Conservation (phyloP, 2,888 invertebrate genomes). For the Lasiommata megera region DNA sequence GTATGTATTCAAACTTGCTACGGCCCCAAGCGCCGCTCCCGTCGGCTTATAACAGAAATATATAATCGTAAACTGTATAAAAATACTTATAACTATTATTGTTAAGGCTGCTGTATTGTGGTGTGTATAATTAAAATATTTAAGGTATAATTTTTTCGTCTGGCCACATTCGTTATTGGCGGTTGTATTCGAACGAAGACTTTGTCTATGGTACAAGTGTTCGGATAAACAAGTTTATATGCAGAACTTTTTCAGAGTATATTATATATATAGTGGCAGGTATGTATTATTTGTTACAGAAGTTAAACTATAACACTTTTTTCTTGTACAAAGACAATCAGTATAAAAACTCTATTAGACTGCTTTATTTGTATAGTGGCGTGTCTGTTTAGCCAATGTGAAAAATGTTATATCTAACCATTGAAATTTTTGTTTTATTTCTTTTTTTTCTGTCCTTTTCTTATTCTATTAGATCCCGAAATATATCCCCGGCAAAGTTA, state of each 20-base stretch:
- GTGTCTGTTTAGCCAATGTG: too few relatives aligned
- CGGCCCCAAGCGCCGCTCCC: slow-evolving; percentile 46
- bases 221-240: not conserved
- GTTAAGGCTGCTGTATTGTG: slow-evolving; percentile 71
- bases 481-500: not conserved
- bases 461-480: not conserved
- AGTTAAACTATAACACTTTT: too few relatives aligned
- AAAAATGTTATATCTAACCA: too few relatives aligned
- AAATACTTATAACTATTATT: slow-evolving; percentile 80
- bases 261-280: too few relatives aligned
- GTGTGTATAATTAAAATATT: slow-evolving; percentile 42
- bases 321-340: too few relatives aligned
- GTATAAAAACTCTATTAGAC: too few relatives aligned
- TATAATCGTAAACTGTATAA: slow-evolving; percentile 67
- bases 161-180: slow-evolving; percentile 26
- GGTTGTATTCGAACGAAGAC: slow-evolving; percentile 19
- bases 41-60: slow-evolving; percentile 43
- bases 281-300: too few relatives aligned
- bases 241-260: not conserved
- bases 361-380: too few relatives aligned
- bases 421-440: too few relatives aligned
- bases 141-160: slow-evolving; percentile 36
- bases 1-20: slow-evolving; percentile 75
- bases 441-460: not conserved
- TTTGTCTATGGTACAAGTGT: slow-evolving; percentile 4